Evolutionary conservation across 2,797 vertebrate genomes (phyloP).

Genomic region (Spondyliosoma cantharus): DNA sequence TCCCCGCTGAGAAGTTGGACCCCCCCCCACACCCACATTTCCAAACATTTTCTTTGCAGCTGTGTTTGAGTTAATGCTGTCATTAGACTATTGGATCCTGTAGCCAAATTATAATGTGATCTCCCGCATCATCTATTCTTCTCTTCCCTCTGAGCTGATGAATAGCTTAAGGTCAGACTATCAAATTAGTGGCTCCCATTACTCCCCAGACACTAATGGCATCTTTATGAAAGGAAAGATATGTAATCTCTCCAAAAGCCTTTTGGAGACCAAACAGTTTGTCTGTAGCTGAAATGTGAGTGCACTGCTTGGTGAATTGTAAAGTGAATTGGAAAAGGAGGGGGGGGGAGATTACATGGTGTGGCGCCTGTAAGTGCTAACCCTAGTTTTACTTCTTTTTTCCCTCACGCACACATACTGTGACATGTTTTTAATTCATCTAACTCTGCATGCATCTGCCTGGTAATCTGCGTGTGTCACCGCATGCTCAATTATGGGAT

Average conservation of each 20-base stretch:
- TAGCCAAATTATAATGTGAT: constrained; percentile 84
- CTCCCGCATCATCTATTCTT: constrained; percentile 80
- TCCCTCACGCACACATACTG: not conserved
- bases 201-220: constrained; percentile 84
- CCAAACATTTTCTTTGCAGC: constrained; percentile 79
- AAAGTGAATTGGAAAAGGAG: constrained; percentile 46
- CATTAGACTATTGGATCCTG: constrained; percentile 80
- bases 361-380: constrained; percentile 26
- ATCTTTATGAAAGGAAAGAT: constrained; percentile 81
- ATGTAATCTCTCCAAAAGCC: constrained; percentile 80
- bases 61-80: constrained; percentile 78
- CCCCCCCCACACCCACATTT: constrained; percentile 47
- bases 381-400: constrained; percentile 16
- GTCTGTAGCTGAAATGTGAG: constrained; percentile 73
- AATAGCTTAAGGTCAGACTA: constrained; percentile 84
- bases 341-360: not conserved
- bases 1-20: constrained; percentile 65
- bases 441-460: not conserved
- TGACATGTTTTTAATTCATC: constrained; percentile 35
- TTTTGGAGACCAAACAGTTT: constrained; percentile 77
- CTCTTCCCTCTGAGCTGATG: constrained; percentile 77
- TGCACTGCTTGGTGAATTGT: constrained; percentile 61
- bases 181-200: constrained; percentile 83
- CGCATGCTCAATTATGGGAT: constrained; percentile 11
- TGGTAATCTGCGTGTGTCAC: constrained; percentile 10